phyloP scores from a whole-genome alignment of 2,113 vertebrate species.

The Lathamus discolor region DNA sequence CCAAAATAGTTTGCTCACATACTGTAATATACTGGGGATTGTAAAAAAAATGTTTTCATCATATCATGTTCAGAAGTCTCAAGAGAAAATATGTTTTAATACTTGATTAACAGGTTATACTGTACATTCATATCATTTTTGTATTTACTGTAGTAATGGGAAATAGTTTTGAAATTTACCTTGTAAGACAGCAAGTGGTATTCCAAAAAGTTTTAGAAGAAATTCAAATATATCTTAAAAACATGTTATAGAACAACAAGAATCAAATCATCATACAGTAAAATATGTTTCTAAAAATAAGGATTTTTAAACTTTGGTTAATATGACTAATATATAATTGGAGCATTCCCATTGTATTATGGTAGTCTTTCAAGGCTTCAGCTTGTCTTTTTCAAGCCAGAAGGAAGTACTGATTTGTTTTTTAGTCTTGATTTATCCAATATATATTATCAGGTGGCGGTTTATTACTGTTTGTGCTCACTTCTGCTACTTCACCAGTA shows the following conservation, averaged over 20 bases:
- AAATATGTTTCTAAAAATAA: not conserved
- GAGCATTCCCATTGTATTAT: not conserved
- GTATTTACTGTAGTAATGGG: not conserved
- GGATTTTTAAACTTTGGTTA: not conserved
- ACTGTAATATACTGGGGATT: accelerated
- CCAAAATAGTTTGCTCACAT: not conserved
- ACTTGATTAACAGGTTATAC: not conserved
- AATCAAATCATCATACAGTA: not conserved
- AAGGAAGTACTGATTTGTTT: not conserved
- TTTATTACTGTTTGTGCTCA: not conserved
- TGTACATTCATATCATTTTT: not conserved
- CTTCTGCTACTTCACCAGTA: not conserved
- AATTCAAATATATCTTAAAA: not conserved
- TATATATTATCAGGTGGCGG: not conserved
- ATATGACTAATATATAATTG: not conserved
- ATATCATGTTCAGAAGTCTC: not conserved
- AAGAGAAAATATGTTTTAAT: not conserved
- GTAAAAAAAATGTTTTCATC: not conserved
- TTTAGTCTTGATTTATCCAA: not conserved
- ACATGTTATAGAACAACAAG: not conserved
- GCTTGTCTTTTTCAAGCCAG: not conserved
- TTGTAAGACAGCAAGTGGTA: not conserved
- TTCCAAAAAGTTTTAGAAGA: not conserved
- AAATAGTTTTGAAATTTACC: not conserved
- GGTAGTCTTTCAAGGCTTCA: not conserved